Base-by-base conservation (phyloP, 1,140 invertebrate species). In the Lepidurus packardi region DNA sequence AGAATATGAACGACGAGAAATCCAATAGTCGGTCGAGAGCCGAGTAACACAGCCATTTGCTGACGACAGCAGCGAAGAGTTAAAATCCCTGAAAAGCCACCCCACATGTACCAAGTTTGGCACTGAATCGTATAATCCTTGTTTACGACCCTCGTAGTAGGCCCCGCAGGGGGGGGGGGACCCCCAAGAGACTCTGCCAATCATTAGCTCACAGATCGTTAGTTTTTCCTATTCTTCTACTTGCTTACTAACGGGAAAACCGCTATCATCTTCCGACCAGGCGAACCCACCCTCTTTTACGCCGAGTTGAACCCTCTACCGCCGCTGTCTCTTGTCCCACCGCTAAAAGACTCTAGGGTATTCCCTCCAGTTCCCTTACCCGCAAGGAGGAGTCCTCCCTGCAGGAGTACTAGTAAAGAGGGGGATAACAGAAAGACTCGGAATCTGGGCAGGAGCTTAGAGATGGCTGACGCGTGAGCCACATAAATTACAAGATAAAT, bases 41-140 rank as follows among this genome's bases (percentile, higher is more conserved):
- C 13, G 53, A 65, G 21, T 65, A 6, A 65, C 4, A 7, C 16
- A 65, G 21, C n/a, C 16, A 65, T 65, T 65, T 65, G 53, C 53
- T 65, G 53, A 65, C 53, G 53, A 65, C 53, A 65, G 53, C 53
- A 65, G 53, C 53, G 21, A 65, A 21, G 21, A 65, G 13, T 16
- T n/a, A 9, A 65, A 16, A n/a, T 4, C 13, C 16, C 53, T n/a
- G 16, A 13, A n/a, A 34, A 34, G 6, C 13, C 53, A 65, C 53
- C 8, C 53, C 53, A 47, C 45, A 47, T 65, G 13, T 65, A 65
- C 21, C 53, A n/a, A 65, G 21, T 65, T 65, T 65, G 53, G 53
- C 53, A 65, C 53, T 65, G 53, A 65, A 13, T 65, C 53, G 53
- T 65, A 65, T 65, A 65, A 65, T n/a, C 53, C 53, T 65, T 65